Evolutionary conservation across 2,797 vertebrate species (phyloP).

Genomic region (Prionace glauca): DNA sequence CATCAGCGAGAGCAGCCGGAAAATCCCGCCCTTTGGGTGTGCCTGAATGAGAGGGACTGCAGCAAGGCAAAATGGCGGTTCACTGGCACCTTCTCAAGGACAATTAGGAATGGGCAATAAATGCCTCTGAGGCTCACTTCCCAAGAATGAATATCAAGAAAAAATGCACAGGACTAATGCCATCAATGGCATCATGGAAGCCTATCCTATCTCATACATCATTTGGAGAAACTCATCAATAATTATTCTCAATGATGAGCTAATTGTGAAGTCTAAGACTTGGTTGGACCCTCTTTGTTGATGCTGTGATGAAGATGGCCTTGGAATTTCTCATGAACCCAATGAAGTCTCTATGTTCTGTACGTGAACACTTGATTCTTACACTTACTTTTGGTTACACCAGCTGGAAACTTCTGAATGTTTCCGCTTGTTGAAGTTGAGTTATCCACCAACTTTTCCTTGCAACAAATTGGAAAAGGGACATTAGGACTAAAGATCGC

Average conservation of each 20-base stretch:
- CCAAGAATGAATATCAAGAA: not conserved
- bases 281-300: not conserved
- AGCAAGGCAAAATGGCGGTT: not conserved
- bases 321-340: not conserved
- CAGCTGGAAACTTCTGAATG: too few species aligned
- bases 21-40: not conserved
- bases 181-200: not conserved
- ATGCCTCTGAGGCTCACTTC: not conserved
- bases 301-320: not conserved
- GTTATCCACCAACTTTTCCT: not conserved
- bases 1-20: too few species aligned
- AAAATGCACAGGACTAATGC: not conserved
- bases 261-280: not conserved
- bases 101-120: not conserved
- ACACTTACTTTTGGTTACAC: not conserved
- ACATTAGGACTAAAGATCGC: not conserved
- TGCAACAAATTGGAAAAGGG: not conserved
- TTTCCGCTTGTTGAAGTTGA: too few species aligned
- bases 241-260: not conserved
- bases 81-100: not conserved
- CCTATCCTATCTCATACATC: not conserved
- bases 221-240: not conserved
- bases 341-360: not conserved
- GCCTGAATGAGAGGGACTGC: not conserved
- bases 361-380: not conserved